Base-by-base conservation (phyloP, 2,888 invertebrate genomes). In the Erebia aethiops region DNA sequence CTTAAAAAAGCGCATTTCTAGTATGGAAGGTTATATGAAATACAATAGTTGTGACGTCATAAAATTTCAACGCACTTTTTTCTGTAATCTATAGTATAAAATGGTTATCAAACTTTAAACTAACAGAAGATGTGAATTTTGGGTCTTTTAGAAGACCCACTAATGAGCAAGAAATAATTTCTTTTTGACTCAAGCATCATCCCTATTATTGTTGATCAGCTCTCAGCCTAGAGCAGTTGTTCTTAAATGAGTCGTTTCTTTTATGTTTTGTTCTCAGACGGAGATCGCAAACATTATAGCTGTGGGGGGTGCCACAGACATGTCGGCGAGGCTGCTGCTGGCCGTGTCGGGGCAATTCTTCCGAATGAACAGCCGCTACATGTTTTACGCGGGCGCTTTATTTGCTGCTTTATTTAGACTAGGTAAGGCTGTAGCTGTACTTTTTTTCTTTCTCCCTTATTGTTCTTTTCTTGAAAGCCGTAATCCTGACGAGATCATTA, bases 231-330 rank as follows among this genome's bases (percentile, higher is more conserved):
- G 14, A 51, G 26, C 63, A n/a, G 51, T 51, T 51, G 51, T 26
- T 65, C 41, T 65, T 56, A 54, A 65, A 56, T 41, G 54, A 41
- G 43, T 61, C 16, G 61, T 61, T 43, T 43, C 61, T 61, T n/a
- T 41, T 61, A 43, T 46, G 61, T 68, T 64, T 56, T 69, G 58
- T 61, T 74, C 71, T 41, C 85, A 93, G 93, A 70, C 81, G 2
- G 93, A 95, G 71, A 93, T 95, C 74, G 95, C 96, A 0, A 87
- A 93, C 62, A 93, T 95, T 67, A 94, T 96, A 78, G 94, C 95
- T 0, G 81, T 95, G 3, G 94, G 94, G 2, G 95, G 95, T 35
- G 93, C 94, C 0, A 94, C 94, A 0, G 96, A 96, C 79, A 93
- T 96, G 83, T 85, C 91, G 0, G 95, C 95, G 0, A 90, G 95